Base-by-base conservation (phyloP, 2,888 invertebrate species). In the Xestia rhomboidea region DNA sequence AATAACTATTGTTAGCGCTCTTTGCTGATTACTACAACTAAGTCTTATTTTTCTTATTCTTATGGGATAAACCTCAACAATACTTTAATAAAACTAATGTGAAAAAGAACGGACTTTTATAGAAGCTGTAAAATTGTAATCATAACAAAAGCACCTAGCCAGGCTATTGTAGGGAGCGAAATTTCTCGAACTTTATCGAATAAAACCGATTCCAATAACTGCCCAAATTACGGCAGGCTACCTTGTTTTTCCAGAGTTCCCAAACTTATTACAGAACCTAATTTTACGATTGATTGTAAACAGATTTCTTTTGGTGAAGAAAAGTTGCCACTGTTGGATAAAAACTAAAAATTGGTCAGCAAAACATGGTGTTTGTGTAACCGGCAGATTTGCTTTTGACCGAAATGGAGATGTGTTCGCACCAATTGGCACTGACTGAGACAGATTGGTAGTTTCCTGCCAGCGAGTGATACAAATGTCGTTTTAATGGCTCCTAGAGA, bases 381-480 rank as follows among this genome's bases (percentile, higher is more conserved):
- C 60, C 38, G 38, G 67, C 78, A 76, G 67, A 76, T 77, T 70
- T 69, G 75, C 76, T 79, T 83, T 85, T 76, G 78, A 81, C 83
- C 76, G 85, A 87, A 90, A 90, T 88, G 85, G 84, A 90, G 89
- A 89, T 88, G 84, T 89, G 90, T 91, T 92, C 87, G 89, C 90
- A 91, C 86, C 93, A 95, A 95, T 95, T 94, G 93, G 89, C 90
- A 89, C 91, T 91, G 93, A 92, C 92, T 91, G 90, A 91, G 92
- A 93, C 92, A 91, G 93, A 95, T 95, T 93, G 94, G 90, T 92
- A 91, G 94, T 93, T 93, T 95, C 95, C 95, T 94, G 93, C 87
- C 92, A 87, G 91, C 91, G 91, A 94, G 93, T 93, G 93, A 92
- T 93, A 94, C 93, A 93, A 94, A 93, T 91, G 93, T 91, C 92